Evolutionary conservation across 2,797 vertebrate genomes (phyloP).

Genomic region (Tauraco hartlaubi): DNA sequence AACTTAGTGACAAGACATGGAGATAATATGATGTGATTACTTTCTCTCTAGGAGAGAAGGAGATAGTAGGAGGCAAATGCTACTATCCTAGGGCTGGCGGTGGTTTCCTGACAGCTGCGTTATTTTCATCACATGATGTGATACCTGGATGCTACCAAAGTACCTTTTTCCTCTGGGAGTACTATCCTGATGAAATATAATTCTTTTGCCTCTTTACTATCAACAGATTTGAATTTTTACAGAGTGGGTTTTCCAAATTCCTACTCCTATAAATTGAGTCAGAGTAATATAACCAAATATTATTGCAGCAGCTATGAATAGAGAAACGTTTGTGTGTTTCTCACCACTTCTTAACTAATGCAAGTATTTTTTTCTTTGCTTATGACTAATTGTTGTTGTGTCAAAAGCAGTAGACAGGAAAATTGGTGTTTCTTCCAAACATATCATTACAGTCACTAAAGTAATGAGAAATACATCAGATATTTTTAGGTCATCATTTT

Average conservation of each 20-base stretch:
- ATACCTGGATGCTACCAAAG: not conserved
- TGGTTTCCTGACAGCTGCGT: not conserved
- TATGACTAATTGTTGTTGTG: constrained; percentile 64
- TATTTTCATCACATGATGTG: not conserved
- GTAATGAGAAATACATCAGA: constrained; percentile 48
- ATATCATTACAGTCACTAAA: constrained; percentile 59
- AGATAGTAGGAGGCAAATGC: not conserved
- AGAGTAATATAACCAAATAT: not conserved
- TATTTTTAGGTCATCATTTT: constrained; percentile 62
- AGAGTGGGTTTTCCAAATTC: not conserved
- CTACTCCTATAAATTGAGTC: not conserved
- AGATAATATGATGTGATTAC: not conserved
- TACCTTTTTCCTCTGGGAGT: not conserved
- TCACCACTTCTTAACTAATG: constrained; percentile 12
- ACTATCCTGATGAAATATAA: not conserved
- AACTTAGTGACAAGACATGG: not conserved
- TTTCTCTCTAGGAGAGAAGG: no score
- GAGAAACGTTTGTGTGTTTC: not conserved
- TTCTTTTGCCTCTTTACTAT: not conserved
- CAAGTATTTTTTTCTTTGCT: constrained; percentile 25
- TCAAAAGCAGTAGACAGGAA: constrained; percentile 57
- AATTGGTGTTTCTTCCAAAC: constrained; percentile 70
- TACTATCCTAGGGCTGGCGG: not conserved
- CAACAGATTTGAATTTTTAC: not conserved
- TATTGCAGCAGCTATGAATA: not conserved